phyloP scores from a whole-genome alignment of 1,140 invertebrate species.

The Tetragnatha versicolor region DNA sequence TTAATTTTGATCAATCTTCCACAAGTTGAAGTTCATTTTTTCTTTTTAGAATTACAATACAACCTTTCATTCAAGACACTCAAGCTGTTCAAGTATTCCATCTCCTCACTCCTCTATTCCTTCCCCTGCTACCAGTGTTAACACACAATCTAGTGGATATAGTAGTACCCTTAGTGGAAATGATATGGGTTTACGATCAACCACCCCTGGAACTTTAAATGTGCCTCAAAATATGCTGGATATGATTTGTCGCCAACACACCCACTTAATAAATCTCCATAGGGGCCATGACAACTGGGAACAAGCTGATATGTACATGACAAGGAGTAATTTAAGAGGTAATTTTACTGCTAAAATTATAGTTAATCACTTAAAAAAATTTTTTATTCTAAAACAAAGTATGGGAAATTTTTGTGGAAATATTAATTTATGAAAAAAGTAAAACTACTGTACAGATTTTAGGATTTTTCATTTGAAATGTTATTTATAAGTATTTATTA shows the following conservation, averaged over 20 bases:
- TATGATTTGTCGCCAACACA: conserved; percentile 74
- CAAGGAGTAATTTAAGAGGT: conserved; percentile 75
- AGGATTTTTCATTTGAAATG: too few relatives aligned
- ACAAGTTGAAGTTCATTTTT: background rate
- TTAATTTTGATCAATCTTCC: background rate
- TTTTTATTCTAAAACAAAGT: background rate
- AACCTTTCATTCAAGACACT: conserved; percentile 1
- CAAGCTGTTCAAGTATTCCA: conserved; percentile 63
- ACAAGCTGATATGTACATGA: conserved; percentile 74
- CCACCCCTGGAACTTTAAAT: conserved; percentile 60
- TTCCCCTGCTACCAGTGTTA: conserved; percentile 81
- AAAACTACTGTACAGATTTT: too few relatives aligned
- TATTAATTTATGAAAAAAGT: too few relatives aligned
- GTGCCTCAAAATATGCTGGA: conserved; percentile 69
- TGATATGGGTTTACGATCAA: too few relatives aligned
- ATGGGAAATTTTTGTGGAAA: too few relatives aligned
- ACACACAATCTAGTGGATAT: conserved; percentile 78
- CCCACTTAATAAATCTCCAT: conserved; percentile 72
- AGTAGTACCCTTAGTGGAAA: too few relatives aligned
- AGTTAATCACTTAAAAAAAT: background rate
- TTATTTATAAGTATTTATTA: too few relatives aligned
- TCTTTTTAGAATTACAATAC: too few relatives aligned
- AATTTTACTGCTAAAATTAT: conserved; percentile 54
- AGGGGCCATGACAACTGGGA: conserved; percentile 81
- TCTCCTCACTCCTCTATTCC: conserved; percentile 83